phyloP scores from a whole-genome alignment of 2,113 vertebrate genomes.

The Pteropus alecto region DNA sequence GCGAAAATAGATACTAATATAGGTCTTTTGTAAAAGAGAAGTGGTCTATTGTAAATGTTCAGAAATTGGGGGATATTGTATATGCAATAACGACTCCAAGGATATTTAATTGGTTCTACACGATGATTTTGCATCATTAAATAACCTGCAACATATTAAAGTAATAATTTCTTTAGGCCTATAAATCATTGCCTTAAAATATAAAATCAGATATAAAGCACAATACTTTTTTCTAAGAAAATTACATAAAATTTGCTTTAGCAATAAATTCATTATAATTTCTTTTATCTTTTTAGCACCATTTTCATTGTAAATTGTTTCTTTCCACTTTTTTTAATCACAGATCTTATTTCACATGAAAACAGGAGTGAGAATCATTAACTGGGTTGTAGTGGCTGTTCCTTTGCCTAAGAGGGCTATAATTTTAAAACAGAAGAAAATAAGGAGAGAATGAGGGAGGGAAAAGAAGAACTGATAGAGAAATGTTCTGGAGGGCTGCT shows the following conservation, averaged over 20 bases:
- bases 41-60: not conserved
- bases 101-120: not conserved
- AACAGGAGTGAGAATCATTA: not conserved
- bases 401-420: not conserved
- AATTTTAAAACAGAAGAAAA: not conserved
- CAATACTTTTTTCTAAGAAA: not conserved
- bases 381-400: not conserved
- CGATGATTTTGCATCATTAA: not conserved
- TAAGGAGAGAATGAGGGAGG: no score
- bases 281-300: not conserved
- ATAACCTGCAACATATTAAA: conserved; percentile 10
- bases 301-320: not conserved
- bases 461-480: not conserved
- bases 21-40: not conserved
- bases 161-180: not conserved
- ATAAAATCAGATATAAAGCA: not conserved
- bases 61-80: not conserved
- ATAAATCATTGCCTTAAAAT: not conserved
- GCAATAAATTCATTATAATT: not conserved
- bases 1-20: not conserved
- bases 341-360: not conserved
- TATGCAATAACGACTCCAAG: not conserved
- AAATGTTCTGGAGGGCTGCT: not conserved
- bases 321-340: not conserved
- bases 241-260: not conserved